These are phyloP conservation scores for Ceratina japonica DNA, from an alignment of 1,140 invertebrate species.

Conservation along the genomic window DNA sequence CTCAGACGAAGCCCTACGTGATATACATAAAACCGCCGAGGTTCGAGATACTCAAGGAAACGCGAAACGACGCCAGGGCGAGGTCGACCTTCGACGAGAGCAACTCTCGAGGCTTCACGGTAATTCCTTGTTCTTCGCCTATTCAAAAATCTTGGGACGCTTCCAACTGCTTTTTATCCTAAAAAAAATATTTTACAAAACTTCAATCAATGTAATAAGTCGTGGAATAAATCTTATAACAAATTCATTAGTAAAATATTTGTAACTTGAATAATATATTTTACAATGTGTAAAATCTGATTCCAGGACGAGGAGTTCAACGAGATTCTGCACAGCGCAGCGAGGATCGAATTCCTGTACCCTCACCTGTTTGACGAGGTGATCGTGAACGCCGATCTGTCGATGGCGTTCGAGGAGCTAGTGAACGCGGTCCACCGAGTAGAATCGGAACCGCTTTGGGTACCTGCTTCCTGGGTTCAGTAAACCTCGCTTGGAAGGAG, in stretches of 20 bases:
- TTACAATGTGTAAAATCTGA: too few species aligned
- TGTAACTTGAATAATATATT: too few species aligned
- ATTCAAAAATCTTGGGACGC: not conserved
- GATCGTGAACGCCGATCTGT: conserved; percentile 94
- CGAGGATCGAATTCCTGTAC: conserved; percentile 96
- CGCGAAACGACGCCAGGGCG: conserved; percentile 88
- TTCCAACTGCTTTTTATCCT: not conserved
- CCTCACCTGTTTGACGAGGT: conserved; percentile 97
- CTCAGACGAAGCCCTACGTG: conserved; percentile 96
- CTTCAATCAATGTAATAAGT: too few species aligned
- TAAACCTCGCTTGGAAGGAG: conserved; percentile 73
- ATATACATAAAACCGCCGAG: conserved; percentile 96
- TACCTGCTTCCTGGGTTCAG: conserved; percentile 96
- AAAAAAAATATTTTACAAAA: too few species aligned
- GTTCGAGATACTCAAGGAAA: conserved; percentile 91
- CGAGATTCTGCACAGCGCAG: conserved; percentile 92
- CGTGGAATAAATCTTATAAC: too few species aligned
- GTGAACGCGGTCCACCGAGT: conserved; percentile 89
- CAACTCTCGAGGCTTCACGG: conserved; percentile 93
- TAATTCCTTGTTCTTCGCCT: conserved; percentile 75
- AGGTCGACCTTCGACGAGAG: conserved; percentile 94
- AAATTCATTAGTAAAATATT: too few species aligned
- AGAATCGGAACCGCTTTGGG: conserved; percentile 97
- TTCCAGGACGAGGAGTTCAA: conserved; percentile 94
- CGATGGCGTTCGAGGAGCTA: conserved; percentile 92